Percentiles rank a stretch among this genome's conserved stretches.
Conservation (phyloP, 2,113 vertebrate genomes). For the Corythornis cristatus region DNA sequence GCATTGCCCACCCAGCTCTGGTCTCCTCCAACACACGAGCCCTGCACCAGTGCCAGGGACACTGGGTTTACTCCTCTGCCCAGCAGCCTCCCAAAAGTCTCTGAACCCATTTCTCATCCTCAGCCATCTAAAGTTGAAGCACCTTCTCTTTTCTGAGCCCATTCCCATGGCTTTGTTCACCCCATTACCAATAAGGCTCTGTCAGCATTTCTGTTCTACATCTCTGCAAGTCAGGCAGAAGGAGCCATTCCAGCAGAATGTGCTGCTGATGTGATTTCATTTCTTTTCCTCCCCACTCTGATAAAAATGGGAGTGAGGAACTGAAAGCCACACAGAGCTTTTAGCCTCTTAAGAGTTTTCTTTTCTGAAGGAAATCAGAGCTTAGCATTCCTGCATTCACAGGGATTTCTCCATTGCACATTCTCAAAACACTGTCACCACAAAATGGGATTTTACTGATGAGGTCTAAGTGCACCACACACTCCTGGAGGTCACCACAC, state of each 20-base stretch:
- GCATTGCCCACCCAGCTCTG: neutral
- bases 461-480: fast-evolving
- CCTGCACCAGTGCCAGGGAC: neutral
- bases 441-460: neutral
- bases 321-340: neutral
- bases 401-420: neutral
- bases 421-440: neutral
- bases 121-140: neutral
- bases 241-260: neutral
- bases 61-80: neutral
- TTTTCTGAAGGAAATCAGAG: neutral
- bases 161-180: neutral
- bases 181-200: neutral
- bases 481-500: neutral
- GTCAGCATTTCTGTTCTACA: neutral
- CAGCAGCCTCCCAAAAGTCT: neutral
- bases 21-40: neutral
- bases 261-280: neutral
- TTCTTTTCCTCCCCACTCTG: neutral
- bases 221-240: neutral
- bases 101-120: neutral
- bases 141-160: neutral
- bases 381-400: neutral
- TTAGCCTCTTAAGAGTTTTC: neutral
- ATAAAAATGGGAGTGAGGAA: neutral